Percentiles rank a stretch among this genome's conserved stretches.
phyloP scores from a whole-genome alignment of 1,140 invertebrate genomes.

The Tachypleus tridentatus region DNA sequence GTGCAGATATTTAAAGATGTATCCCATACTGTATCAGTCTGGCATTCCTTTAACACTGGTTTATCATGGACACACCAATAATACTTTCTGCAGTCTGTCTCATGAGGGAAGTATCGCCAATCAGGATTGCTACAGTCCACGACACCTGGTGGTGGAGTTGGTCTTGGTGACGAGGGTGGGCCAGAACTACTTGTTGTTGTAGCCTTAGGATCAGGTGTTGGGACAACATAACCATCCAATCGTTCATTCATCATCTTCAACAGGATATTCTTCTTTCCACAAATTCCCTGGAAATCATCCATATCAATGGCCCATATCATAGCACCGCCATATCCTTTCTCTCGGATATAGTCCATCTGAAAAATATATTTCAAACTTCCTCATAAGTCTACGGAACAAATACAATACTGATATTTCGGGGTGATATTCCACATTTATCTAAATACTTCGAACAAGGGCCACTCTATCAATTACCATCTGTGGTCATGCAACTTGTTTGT shows the following conservation, averaged over 20 bases:
- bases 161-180: neutral
- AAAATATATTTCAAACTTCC: constrained; percentile 1
- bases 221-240: constrained; percentile 26
- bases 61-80: constrained; percentile 30
- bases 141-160: neutral
- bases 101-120: neutral
- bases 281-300: constrained; percentile 33
- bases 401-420: neutral
- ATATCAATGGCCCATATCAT: constrained; percentile 53
- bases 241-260: constrained; percentile 23
- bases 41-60: constrained; percentile 26
- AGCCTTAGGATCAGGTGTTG: constrained; percentile 30
- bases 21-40: constrained; percentile 26
- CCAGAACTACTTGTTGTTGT: constrained; percentile 9
- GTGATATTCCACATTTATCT: no score
- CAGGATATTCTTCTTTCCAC: constrained; percentile 27
- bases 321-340: constrained; percentile 32
- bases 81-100: constrained; percentile 26
- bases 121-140: neutral
- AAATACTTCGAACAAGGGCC: no score
- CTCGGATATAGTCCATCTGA: constrained; percentile 27
- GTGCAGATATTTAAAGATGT: constrained; percentile 17
- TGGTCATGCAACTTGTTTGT: no score
- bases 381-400: neutral
- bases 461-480: no score